Percentiles rank a stretch among this genome's conserved stretches.
Conservation (phyloP, 2,888 invertebrate species). For the Marronus borbonicus region DNA sequence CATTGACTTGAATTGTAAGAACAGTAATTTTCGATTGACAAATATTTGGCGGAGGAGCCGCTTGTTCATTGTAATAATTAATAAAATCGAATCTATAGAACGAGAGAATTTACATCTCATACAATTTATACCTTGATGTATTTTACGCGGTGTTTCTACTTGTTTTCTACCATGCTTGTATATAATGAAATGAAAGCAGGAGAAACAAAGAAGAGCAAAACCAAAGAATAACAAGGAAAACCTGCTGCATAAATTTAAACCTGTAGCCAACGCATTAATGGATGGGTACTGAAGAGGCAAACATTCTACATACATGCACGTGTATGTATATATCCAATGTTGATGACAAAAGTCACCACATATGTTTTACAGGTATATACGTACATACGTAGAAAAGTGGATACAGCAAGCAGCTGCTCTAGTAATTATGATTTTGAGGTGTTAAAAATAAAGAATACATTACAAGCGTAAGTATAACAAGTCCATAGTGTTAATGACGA, state of each 20-base stretch:
- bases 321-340: conserved; percentile 50
- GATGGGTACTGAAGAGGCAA: conserved; percentile 51
- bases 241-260: conserved; percentile 56
- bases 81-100: too few species aligned
- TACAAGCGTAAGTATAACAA: neutral
- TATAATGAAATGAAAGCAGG: neutral
- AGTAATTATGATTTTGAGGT: conserved; percentile 59
- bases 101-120: too few species aligned
- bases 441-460: conserved; percentile 47
- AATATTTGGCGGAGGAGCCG: too few species aligned
- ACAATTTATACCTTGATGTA: too few species aligned
- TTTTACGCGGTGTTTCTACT: neutral
- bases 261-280: conserved; percentile 55
- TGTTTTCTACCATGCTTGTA: neutral
- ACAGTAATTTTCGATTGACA: too few species aligned
- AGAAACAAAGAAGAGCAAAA: conserved; percentile 32
- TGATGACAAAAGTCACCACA: conserved; percentile 62
- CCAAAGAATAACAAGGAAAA: conserved; percentile 46
- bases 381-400: conserved; percentile 27
- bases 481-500: too few species aligned
- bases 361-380: conserved; percentile 58
- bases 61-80: too few species aligned
- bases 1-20: too few species aligned
- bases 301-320: conserved; percentile 41
- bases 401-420: conserved; percentile 61